Percentiles rank a stretch among this genome's conserved stretches.
phyloP scores from a whole-genome alignment of 64 coral and sea anemone genomes.

The Stichodactyla mertensii region DNA sequence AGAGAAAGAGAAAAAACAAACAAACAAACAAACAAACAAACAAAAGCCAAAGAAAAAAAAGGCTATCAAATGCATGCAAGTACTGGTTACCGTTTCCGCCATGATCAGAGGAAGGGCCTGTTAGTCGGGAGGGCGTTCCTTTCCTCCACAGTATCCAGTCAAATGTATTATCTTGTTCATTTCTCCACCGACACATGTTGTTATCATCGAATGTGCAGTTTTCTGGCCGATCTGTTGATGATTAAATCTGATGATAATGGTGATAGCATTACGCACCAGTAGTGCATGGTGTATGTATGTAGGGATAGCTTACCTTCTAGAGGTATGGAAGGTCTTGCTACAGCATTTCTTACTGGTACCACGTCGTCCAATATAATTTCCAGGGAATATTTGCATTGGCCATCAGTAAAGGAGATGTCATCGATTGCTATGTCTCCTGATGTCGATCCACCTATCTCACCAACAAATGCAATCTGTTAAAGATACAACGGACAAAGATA shows the following conservation, averaged over 20 bases:
- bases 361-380: neutral
- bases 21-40: too few relatives aligned
- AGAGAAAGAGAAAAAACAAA: neutral
- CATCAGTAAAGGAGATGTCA: neutral
- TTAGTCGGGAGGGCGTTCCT: conserved; percentile 17
- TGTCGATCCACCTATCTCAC: neutral
- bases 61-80: neutral
- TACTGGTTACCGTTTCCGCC: conserved; percentile 3
- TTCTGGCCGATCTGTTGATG: conserved; percentile 17
- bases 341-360: neutral
- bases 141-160: conserved; percentile 46
- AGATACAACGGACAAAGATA: neutral
- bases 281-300: too few relatives aligned
- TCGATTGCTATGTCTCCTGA: conserved; percentile 22
- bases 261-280: too few relatives aligned
- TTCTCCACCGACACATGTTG: conserved; percentile 35
- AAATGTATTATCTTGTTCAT: conserved; percentile 29
- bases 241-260: neutral
- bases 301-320: neutral
- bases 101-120: conserved; percentile 32
- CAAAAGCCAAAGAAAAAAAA: neutral
- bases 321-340: neutral
- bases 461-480: conserved; percentile 10
- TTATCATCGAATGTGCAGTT: conserved; percentile 53
- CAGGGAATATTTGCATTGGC: neutral